Evolutionary conservation across 2,113 vertebrate genomes (phyloP).

Genomic region (Pristiophorus japonicus): DNA sequence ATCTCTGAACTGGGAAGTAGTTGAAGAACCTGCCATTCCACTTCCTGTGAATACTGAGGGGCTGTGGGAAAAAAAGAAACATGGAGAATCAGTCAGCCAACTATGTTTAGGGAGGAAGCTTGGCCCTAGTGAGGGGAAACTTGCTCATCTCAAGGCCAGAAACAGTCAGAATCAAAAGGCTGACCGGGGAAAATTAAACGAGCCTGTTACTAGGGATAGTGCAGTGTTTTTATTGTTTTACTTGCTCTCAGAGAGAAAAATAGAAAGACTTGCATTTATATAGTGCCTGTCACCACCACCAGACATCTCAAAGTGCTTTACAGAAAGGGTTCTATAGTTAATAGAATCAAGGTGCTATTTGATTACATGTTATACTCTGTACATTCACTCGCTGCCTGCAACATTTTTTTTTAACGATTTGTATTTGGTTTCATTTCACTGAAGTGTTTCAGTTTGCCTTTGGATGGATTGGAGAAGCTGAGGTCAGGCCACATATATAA

Average conservation of each 20-base stretch:
- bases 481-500: background rate
- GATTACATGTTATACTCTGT: background rate
- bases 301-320: no score
- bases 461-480: background rate
- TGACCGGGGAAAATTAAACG: background rate
- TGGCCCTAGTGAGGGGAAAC: background rate
- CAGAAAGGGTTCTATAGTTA: background rate
- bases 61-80: background rate
- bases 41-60: background rate
- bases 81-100: background rate
- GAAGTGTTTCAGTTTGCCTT: background rate
- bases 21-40: background rate
- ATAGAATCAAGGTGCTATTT: background rate
- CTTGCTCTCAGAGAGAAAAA: background rate
- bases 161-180: background rate
- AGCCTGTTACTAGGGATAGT: background rate
- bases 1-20: background rate
- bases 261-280: no score
- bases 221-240: background rate
- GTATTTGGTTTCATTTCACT: background rate
- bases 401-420: background rate
- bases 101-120: background rate
- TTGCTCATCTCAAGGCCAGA: background rate
- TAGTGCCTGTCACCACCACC: no score
- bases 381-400: background rate